phyloP scores from a whole-genome alignment of 2,113 vertebrate genomes.

The Myrmecophaga tridactyla region DNA sequence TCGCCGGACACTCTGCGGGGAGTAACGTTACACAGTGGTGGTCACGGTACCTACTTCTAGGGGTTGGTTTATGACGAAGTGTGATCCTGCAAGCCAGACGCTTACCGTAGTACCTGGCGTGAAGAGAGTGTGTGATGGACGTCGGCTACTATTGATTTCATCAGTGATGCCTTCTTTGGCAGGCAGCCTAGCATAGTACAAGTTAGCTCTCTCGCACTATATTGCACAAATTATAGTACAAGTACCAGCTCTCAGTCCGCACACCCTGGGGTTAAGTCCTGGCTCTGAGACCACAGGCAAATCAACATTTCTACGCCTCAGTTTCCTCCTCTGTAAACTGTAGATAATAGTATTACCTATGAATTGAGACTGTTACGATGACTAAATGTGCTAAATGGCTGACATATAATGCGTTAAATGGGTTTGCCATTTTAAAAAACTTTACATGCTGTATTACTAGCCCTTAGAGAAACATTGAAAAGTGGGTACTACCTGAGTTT shows the following conservation, averaged over 20 bases:
- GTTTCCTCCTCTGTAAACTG: neutral
- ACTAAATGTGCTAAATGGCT: neutral
- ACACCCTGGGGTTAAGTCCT: neutral
- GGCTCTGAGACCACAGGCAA: neutral
- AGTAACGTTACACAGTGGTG: accelerated
- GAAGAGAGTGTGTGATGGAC: neutral
- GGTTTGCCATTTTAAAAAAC: neutral
- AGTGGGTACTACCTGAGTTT: neutral
- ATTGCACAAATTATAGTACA: too few relatives aligned
- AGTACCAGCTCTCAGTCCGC: neutral
- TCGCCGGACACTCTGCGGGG: neutral
- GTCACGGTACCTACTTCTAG: neutral
- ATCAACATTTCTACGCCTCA: neutral
- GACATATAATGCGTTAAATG: too few relatives aligned
- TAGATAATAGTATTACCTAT: neutral
- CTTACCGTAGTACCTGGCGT: neutral
- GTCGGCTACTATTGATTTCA: neutral
- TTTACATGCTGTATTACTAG: neutral
- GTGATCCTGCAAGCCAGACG: neutral
- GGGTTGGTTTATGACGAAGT: neutral
- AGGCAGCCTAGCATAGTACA: neutral
- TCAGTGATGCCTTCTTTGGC: neutral
- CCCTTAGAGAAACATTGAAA: neutral
- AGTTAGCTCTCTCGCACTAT: too few relatives aligned
- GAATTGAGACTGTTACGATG: neutral